Base-by-base conservation (phyloP, 2,888 invertebrate genomes). In the Meloe dianella region DNA sequence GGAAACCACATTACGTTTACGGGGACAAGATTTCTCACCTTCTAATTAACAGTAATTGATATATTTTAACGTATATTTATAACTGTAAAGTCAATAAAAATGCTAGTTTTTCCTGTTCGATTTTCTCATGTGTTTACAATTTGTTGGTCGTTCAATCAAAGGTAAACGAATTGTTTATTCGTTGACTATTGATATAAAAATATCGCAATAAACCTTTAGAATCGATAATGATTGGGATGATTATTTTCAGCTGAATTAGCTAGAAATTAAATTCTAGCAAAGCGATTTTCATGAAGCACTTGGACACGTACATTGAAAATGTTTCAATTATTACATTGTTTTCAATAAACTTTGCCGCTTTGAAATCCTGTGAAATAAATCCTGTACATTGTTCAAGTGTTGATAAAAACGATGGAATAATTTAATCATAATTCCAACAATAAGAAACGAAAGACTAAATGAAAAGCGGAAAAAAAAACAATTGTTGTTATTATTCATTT, bases 171-270 rank as follows among this genome's bases (percentile, higher is more conserved):
- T n/a, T 5, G 4, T 41, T 5, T 17, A 17, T 12, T 41, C 41
- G 4, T 41, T 41, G 20, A 20, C 17, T 5, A 17, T 12, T 17
- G 7, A 6, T 7, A 10, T 17, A 22, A 38, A 38, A 38, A n/a
- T 38, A 38, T n/a, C 14, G 2, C 38, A 14, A 38, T 41, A 17
- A 12, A 12, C 14, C 3, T 17, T 17, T 41, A 7, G 0, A 41
- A 41, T 51, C 47, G 22, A 54, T 24, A 54, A 12, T 54, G 54
- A 24, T 54, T 51, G 47, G 10, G 22, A 24, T 20, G 47, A 47
- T 54, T 54, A 54, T 12, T 54, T 54, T 24, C 54, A 54, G 54
- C 54, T 54, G 24, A 54, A 24, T 12, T 12, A 22, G 54, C 24
- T n/a, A n/a, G n/a, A n/a, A 24, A 24, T 22, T 12, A 54, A 54